Conservation (phyloP, 2,797 vertebrate genomes). For the Pseudomugil gertrudae region DNA sequence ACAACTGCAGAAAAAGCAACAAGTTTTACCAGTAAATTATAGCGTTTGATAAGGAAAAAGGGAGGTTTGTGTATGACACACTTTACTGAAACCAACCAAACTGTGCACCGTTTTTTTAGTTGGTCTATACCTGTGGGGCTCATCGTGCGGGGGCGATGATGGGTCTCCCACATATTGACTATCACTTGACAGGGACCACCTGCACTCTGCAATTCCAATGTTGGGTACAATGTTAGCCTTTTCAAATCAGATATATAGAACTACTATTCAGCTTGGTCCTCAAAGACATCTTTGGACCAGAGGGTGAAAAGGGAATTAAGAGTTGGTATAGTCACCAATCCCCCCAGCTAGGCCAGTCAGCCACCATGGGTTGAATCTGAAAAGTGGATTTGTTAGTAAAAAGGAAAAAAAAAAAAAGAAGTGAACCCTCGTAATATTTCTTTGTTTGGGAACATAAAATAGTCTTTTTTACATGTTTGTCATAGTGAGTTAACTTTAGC, state of each 20-base stretch:
- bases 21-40: not conserved
- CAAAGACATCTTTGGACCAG: slow-evolving; percentile 49
- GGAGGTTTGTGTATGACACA: slow-evolving; percentile 30
- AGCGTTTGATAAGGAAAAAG: slow-evolving; percentile 6
- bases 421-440: slow-evolving; percentile 9
- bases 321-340: slow-evolving; percentile 72
- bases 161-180: slow-evolving; percentile 99
- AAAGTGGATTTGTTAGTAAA: slow-evolving; percentile 77
- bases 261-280: slow-evolving; percentile 41
- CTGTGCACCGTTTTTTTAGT: slow-evolving; percentile 37
- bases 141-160: slow-evolving; percentile 96
- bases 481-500: not conserved
- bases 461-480: not conserved
- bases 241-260: slow-evolving; percentile 63
- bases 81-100: slow-evolving; percentile 53
- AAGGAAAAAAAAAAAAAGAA: slow-evolving; percentile 21
- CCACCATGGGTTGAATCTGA: slow-evolving; percentile 75
- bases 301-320: slow-evolving; percentile 60
- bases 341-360: slow-evolving; percentile 60
- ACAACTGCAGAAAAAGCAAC: not conserved
- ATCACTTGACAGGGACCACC: slow-evolving; percentile 95
- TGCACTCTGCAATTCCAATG: slow-evolving; percentile 92
- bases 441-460: slow-evolving; percentile 16
- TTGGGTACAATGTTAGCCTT: slow-evolving; percentile 78
- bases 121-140: slow-evolving; percentile 94